Base-by-base conservation (phyloP, 2,797 vertebrate genomes). In the Acomys russatus region DNA sequence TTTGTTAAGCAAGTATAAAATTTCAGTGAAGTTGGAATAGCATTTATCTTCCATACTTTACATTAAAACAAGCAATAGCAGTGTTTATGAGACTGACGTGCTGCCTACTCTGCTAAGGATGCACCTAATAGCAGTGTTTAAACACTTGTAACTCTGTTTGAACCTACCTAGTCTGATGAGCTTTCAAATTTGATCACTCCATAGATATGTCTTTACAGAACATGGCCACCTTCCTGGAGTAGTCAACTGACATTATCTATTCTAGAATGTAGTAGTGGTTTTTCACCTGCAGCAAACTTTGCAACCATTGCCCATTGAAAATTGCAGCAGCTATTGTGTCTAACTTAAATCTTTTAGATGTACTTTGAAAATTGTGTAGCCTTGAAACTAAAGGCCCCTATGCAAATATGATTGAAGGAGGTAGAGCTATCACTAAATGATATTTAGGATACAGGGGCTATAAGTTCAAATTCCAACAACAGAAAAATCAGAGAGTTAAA, bases 301-400 rank as follows among this genome's bases (percentile, higher is more conserved):
- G 49, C 9, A 93, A 83, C 66, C 22, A 15, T 3, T 96, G 44
- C 17, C 61, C n/a, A 82, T 76, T 54, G 83, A 82, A 93, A 44
- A 86, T 68, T 89, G 9, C 59, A 84, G 22, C 88, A 95, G 56
- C 2, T 15, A 79, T 33, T 77, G 66, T 56, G 59, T 85, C 30
- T 9, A 90, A 76, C 3, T 86, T 70, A 78, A 3, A 74, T 25
- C 8, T 17, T 94, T 90, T 88, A 92, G 33, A 63, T 83, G n/a
- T 78, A 10, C 30, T 92, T 94, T 92, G 23, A 92, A 93, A 92
- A 74, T 7, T 88, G 15, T 87, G 44, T 74, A 59, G 7, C 5
- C 64, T 11, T 90, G 23, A 28, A 54, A 88, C 8, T 49, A 94
- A 64, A 96, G 74, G 59, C 17, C 22, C 33, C 70, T 78, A 87